These are phyloP conservation scores for Automeris io DNA, from an alignment of 2,888 invertebrate genomes.

Conservation along the genomic window DNA sequence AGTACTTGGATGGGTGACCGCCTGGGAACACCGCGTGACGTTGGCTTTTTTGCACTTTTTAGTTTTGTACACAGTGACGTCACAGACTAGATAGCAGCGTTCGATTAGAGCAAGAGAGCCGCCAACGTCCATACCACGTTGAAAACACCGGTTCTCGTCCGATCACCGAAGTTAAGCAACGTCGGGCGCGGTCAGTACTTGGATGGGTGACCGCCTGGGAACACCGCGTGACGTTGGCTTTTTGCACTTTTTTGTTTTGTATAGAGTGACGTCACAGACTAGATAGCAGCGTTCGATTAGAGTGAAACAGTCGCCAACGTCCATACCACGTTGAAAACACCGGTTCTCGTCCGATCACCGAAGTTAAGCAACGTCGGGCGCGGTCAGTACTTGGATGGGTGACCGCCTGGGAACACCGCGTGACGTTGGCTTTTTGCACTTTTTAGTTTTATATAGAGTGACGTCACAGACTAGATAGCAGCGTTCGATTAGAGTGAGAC, in stretches of 20 bases:
- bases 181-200: slow-evolving; percentile 70
- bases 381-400: slow-evolving; percentile 71
- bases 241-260: too few species aligned
- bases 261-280: too few species aligned
- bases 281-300: too few species aligned
- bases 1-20: slow-evolving; percentile 74
- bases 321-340: slow-evolving; percentile 66
- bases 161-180: slow-evolving; percentile 72
- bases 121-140: slow-evolving; percentile 23
- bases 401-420: slow-evolving; percentile 67
- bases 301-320: too few species aligned
- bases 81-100: too few species aligned
- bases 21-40: slow-evolving; percentile 49
- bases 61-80: too few species aligned
- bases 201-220: slow-evolving; percentile 70
- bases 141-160: slow-evolving; percentile 69
- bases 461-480: too few species aligned
- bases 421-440: slow-evolving; percentile 56
- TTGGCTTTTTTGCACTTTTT: slow-evolving; percentile 37
- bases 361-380: slow-evolving; percentile 71
- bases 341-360: slow-evolving; percentile 73
- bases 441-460: too few species aligned
- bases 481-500: too few species aligned
- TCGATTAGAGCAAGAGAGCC: too few species aligned
- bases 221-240: slow-evolving; percentile 58